Evolutionary conservation across 2,888 invertebrate species (phyloP).

Genomic region (Smittia aterrima): DNA sequence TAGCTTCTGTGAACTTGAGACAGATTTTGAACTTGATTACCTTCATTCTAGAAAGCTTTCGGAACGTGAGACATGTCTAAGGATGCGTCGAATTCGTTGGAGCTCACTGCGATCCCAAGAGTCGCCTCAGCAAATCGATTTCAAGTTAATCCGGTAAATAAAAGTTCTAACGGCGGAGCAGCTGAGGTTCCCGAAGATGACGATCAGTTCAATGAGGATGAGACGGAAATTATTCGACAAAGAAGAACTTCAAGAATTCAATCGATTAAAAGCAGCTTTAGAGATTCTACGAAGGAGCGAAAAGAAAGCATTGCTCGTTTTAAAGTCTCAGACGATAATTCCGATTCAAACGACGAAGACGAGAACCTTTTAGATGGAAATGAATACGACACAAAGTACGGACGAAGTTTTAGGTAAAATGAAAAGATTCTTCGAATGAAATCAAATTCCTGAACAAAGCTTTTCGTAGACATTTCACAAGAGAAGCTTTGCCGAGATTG

Average conservation of each 20-base stretch:
- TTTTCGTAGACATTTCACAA: slow-evolving; percentile 69
- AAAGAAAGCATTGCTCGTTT: slow-evolving; percentile 63
- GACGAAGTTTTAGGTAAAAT: slow-evolving; percentile 71
- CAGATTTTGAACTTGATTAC: background rate
- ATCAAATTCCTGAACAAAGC: background rate
- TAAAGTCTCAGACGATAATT: slow-evolving; percentile 56
- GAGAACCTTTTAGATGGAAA: slow-evolving; percentile 56
- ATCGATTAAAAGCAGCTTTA: slow-evolving; percentile 62
- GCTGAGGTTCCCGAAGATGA: slow-evolving; percentile 40
- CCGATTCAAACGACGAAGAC: slow-evolving; percentile 55
- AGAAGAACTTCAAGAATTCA: slow-evolving; percentile 32
- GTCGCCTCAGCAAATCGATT: slow-evolving; percentile 50
- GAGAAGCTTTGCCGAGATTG: slow-evolving; percentile 81
- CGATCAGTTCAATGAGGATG: slow-evolving; percentile 30
- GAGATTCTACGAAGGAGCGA: slow-evolving; percentile 50
- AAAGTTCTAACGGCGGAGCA: slow-evolving; percentile 48
- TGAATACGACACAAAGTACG: slow-evolving; percentile 67
- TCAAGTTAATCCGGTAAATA: slow-evolving; percentile 54
- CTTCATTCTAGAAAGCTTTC: background rate
- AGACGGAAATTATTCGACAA: slow-evolving; percentile 24
- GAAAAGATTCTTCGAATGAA: no score
- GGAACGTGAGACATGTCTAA: background rate
- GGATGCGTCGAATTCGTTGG: slow-evolving; percentile 21
- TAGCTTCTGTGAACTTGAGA: no score
- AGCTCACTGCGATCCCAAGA: slow-evolving; percentile 23